Conservation (phyloP, 2,113 vertebrate species). For the Gavia stellata region DNA sequence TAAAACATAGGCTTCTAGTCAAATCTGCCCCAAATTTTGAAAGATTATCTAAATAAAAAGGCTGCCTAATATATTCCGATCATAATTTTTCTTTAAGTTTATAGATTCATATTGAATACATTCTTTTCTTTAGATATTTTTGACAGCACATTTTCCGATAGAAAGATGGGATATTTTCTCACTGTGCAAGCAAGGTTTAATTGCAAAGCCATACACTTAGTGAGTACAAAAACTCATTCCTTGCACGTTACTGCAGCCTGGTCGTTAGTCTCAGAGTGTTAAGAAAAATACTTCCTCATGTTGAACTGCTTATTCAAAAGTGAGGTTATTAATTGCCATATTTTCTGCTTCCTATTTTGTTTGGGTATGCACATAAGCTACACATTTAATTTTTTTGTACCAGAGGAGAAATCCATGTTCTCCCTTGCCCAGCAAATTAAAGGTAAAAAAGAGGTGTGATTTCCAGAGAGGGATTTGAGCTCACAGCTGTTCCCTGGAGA, state of each 20-base stretch:
- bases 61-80: background rate
- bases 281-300: background rate
- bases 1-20: background rate
- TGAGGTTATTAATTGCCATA: background rate
- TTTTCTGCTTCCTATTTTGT: background rate
- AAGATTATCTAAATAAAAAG: background rate
- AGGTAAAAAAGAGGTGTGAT: background rate
- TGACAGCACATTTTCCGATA: background rate
- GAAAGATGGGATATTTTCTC: background rate
- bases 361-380: background rate
- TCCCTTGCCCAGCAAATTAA: background rate
- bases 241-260: background rate
- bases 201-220: background rate
- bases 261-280: background rate
- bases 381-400: background rate
- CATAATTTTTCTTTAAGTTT: background rate
- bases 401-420: background rate
- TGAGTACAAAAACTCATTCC: background rate
- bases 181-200: background rate
- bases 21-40: background rate
- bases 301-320: background rate
- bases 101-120: background rate
- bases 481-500: background rate
- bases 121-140: background rate
- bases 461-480: background rate